Evolutionary conservation across 2,888 invertebrate genomes (phyloP), one percentile per base, ranked within the genome.

Genomic region (Dascillus cervinus): DNA sequence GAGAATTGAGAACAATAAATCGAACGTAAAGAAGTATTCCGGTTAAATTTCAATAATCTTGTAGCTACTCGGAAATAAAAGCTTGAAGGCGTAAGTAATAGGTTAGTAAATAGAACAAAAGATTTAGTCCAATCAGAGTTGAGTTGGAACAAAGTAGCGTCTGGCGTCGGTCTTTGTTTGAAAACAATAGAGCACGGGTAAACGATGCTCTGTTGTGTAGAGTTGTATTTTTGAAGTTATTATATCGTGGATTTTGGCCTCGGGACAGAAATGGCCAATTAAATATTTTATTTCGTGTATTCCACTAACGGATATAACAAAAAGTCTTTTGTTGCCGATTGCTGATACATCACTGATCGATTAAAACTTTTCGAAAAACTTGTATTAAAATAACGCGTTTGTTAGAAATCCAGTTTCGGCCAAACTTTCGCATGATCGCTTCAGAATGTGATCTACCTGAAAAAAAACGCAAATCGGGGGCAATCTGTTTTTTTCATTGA

Each of bases 171-270:
- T 50, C 49, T 57, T 58, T 59, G 59, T 59, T 57, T 49, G 43
- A 47, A 46, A 55, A 61, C 61, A 61, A 60, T 60, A 50, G 57
- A 52, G 52, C 52, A 51, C 50, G 53, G 54, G 55, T 58, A 58
- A 60, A 53, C 59, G 60, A 60, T 61, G 58, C 59, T 53, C 50
- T 53, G 53, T 60, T 60, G 59, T 60, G 58, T 59, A 53, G 54
- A 52, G 58, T 58, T 60, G n/a, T 60, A 53, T 52, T 56, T 55
- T 52, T 52, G 51, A 54, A 58, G 57, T 58, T 60, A 56, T 60
- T 60, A 58, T 58, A 55, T 56, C 53, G 53, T 48, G 51, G 51
- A 52, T 52, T 49, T 43, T 49, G 43, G 49, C 52, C 48, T 37
- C 43, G 38, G 52, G 56, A 52, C 42, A 37, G 45, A 55, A 56